Evolutionary conservation across 2,888 invertebrate genomes (phyloP).

Genomic region (Euspilapteryx auroguttella): DNA sequence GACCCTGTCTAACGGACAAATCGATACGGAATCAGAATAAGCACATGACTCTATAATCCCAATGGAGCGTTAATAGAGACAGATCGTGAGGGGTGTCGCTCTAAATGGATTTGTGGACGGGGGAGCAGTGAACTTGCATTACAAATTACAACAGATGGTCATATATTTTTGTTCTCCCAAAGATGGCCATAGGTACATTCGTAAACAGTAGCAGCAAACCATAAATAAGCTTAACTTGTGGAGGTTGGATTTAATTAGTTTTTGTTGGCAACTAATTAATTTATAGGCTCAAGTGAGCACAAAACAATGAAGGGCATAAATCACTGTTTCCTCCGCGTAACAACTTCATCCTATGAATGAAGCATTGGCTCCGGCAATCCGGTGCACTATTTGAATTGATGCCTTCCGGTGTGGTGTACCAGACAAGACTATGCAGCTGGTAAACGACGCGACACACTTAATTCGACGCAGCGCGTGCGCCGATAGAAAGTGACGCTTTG

Average conservation of each 20-base stretch:
- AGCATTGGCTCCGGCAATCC: slow-evolving; percentile 48
- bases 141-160: too few relatives aligned
- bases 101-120: slow-evolving; percentile 11
- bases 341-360: slow-evolving; percentile 49
- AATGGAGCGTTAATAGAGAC: slow-evolving; percentile 25
- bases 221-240: too few relatives aligned
- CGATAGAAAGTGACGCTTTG: slow-evolving; percentile 51
- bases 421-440: too few relatives aligned
- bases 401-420: slow-evolving; percentile 55
- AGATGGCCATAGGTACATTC: too few relatives aligned
- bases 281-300: too few relatives aligned
- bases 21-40: too few relatives aligned
- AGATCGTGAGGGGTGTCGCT: slow-evolving; percentile 17
- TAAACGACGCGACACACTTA: slow-evolving; percentile 53
- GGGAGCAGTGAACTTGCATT: neutral
- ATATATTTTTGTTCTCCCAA: too few relatives aligned
- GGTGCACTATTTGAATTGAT: slow-evolving; percentile 56
- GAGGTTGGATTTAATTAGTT: too few relatives aligned
- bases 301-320: slow-evolving; percentile 57
- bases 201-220: too few relatives aligned
- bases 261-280: too few relatives aligned
- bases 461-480: slow-evolving; percentile 50
- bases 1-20: too few relatives aligned
- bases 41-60: too few relatives aligned
- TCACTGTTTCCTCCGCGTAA: slow-evolving; percentile 50